Conservation (phyloP, 2,797 vertebrate genomes). For the Mormyrops attenuatus region DNA sequence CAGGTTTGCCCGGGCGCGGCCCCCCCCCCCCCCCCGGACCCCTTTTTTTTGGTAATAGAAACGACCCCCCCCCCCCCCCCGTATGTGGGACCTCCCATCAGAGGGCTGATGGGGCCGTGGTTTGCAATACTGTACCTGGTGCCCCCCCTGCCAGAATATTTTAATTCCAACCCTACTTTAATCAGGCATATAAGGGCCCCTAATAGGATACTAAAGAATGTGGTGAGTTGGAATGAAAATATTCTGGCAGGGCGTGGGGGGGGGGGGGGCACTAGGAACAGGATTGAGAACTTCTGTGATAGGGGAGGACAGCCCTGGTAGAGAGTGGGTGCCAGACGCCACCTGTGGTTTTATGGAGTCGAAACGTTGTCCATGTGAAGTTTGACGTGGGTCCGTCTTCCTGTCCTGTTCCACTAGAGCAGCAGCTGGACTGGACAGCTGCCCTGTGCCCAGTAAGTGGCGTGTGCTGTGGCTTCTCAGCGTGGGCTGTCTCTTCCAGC, state of each 20-base stretch:
- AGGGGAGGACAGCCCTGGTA: background rate
- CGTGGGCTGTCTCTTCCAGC: constrained; percentile 31
- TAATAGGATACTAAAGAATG: background rate
- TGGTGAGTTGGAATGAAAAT: background rate
- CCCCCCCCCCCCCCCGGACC: too few relatives aligned
- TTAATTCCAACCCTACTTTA: background rate
- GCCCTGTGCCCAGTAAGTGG: constrained; percentile 82
- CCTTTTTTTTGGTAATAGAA: too few relatives aligned
- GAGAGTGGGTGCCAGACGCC: too few relatives aligned
- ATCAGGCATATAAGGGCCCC: background rate
- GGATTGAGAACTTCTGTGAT: too few relatives aligned
- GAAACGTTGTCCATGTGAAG: too few relatives aligned
- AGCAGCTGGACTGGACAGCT: constrained; percentile 74
- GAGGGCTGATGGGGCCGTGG: background rate
- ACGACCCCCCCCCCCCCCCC: background rate
- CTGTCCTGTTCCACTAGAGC: constrained; percentile 79
- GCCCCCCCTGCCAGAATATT: background rate
- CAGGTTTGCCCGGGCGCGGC: too few relatives aligned
- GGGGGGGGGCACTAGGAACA: too few relatives aligned
- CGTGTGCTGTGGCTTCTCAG: constrained; percentile 65
- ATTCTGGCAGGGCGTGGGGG: too few relatives aligned
- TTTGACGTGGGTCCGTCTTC: constrained; percentile 53
- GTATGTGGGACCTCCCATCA: background rate
- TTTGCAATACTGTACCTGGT: too few relatives aligned
- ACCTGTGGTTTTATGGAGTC: too few relatives aligned